phyloP scores from a whole-genome alignment of 1,140 invertebrate genomes.

The Parapsyche elsis region DNA sequence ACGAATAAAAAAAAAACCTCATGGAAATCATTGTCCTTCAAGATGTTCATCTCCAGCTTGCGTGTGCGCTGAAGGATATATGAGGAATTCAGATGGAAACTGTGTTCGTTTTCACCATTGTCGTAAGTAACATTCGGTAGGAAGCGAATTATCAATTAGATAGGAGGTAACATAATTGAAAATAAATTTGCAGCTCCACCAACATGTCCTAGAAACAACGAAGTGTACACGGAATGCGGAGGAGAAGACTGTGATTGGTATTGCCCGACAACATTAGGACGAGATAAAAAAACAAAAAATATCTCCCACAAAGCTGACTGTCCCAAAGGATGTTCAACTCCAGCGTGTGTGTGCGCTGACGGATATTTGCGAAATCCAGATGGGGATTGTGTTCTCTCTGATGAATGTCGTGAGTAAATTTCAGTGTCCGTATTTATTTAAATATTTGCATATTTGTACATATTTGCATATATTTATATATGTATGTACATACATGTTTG shows the following conservation, averaged over 20 bases:
- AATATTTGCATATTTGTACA: no score
- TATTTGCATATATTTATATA: no score
- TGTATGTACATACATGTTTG: no score
- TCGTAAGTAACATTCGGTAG: neutral
- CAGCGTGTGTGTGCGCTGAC: neutral
- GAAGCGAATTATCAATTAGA: no score
- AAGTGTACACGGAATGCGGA: neutral
- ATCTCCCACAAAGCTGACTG: no score
- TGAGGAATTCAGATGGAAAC: neutral
- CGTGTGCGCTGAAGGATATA: neutral
- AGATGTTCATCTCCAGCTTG: neutral
- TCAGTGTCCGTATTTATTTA: no score
- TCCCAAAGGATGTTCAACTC: neutral
- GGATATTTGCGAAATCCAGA: neutral
- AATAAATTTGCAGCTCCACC: neutral
- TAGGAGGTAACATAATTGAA: neutral
- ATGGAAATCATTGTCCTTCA: slow-evolving; percentile 10
- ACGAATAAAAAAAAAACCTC: slow-evolving; percentile 16
- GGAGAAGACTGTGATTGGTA: neutral
- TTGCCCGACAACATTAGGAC: neutral
- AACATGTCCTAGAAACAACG: neutral
- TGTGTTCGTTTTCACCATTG: neutral
- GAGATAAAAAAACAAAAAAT: no score
- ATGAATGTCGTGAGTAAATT: neutral
- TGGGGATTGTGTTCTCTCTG: neutral